Percentiles rank a stretch among this genome's conserved stretches.
These are phyloP conservation scores for Dichetophora obliterata DNA, from an alignment of 2,888 invertebrate species.

Conservation along the genomic window DNA sequence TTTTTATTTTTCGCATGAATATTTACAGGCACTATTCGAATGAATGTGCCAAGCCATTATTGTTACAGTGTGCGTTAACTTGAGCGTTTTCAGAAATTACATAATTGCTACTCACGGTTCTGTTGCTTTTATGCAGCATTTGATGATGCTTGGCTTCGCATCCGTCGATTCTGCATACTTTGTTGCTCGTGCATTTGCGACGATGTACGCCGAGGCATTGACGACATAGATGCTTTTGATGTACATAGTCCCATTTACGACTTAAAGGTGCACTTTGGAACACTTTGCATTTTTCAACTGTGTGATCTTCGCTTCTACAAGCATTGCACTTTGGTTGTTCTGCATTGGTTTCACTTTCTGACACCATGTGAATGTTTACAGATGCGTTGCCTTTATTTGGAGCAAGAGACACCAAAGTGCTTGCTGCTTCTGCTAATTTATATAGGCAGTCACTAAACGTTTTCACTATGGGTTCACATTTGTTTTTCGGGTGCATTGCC, in stretches of 20 bases:
- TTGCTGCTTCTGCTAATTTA: conserved; percentile 38
- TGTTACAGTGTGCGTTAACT: no score
- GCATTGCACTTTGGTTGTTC: not conserved
- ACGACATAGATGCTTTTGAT: conserved; percentile 34
- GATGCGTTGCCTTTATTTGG: conserved; percentile 21
- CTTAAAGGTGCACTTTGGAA: conserved; percentile 19
- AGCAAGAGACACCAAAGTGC: conserved; percentile 22
- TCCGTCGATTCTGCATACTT: conserved; percentile 23
- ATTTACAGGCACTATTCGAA: no score
- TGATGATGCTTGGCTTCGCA: conserved; percentile 38
- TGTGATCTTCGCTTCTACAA: conserved; percentile 25
- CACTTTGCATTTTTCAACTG: conserved; percentile 7
- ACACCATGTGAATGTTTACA: conserved; percentile 30
- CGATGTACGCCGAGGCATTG: conserved; percentile 34
- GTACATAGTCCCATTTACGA: conserved; percentile 37
- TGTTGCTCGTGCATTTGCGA: conserved; percentile 18
- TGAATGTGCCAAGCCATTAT: no score
- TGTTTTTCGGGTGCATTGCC: conserved; percentile 37
- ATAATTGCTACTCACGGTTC: not conserved
- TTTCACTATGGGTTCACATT: conserved; percentile 25
- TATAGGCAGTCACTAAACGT: conserved; percentile 39
- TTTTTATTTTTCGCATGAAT: no score
- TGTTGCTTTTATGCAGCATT: conserved; percentile 29
- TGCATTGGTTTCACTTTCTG: conserved; percentile 6
- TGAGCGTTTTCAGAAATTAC: no score